Percentiles rank a stretch among this genome's conserved stretches.
Conservation (phyloP, 2,113 vertebrate genomes). For the Peromyscus californicus region DNA sequence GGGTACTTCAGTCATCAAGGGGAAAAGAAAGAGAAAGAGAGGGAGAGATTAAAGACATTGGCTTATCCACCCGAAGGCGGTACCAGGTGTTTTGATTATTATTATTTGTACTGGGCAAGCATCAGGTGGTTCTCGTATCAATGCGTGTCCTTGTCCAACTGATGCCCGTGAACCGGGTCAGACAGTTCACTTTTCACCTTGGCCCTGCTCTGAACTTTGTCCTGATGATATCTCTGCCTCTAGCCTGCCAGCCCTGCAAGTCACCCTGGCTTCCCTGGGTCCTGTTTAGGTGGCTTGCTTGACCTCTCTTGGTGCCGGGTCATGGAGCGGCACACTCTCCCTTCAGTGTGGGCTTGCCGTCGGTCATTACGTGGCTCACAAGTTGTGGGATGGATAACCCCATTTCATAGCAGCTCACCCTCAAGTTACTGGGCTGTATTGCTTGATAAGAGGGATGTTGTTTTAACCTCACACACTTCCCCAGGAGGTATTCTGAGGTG, state of each 20-base stretch:
- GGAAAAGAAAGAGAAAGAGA: conserved; percentile 46
- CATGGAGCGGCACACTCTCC: fast-evolving
- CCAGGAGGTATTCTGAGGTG: not conserved
- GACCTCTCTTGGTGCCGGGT: not conserved
- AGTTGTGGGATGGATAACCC: not conserved
- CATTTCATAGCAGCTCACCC: not conserved
- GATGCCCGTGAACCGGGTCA: not conserved
- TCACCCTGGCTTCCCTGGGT: no score
- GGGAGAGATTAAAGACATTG: conserved; percentile 85
- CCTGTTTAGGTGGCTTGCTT: not conserved
- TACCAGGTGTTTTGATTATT: conserved; percentile 82
- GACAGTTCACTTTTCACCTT: not conserved
- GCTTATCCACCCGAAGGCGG: conserved; percentile 86
- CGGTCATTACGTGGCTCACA: not conserved
- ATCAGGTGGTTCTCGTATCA: conserved; percentile 86
- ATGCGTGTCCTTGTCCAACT: conserved; percentile 82
- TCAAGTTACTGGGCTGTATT: no score
- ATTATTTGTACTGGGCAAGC: conserved; percentile 77
- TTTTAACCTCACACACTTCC: fast-evolving
- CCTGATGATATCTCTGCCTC: not conserved
- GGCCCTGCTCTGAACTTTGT: not conserved
- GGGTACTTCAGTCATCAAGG: conserved; percentile 88
- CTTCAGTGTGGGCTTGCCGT: not conserved
- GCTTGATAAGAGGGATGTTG: not conserved
- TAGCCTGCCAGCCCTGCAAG: not conserved